Evolutionary conservation across 2,113 vertebrate genomes (phyloP), one percentile per base, ranked within the genome.

Genomic region (Catharus fuscescens): DNA sequence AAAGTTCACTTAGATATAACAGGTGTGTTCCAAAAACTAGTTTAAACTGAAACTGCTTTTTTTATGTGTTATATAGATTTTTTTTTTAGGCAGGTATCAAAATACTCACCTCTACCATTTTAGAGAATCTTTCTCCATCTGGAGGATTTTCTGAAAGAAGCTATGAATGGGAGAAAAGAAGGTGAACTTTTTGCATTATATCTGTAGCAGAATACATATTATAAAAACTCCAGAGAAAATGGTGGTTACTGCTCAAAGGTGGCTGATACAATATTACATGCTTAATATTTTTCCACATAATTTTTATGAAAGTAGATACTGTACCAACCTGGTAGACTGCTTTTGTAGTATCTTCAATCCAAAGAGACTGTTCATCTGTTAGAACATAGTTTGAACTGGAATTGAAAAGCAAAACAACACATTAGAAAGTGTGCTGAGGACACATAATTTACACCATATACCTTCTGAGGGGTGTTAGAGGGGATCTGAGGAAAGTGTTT

Each of bases 331-430:
- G 99, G 97, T 99, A 99, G 74, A 99, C 99, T 19, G 98, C 98
- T 96, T 99, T 99, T 47, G 98, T 99, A 19, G 99, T 99, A 91
- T 99, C 99, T 96, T 99, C 99, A 95, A 99, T 99, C 99, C 99
- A 99, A 12, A 98, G 95, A 34, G 98, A 98, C 90, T 99, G 99
- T 38, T 99, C 99, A 96, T 99, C 99, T 92, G 99, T 99, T 79
- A 99, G 97, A 88, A 98, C 93, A 80, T 98, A 99, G 93, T 98
- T 98, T 93, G 99, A 99, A 97, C 99, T 99, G 95, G n/a, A 84
- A 57, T 31, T 34, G 11, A 34, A 69, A 50, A 56, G 40, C 72
- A 16, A 50, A 52, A 16, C 38, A 57, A 9, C 4, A 23, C 12
- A 70, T 34, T 18, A 72, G 18, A 14, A 72, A 73, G 2, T 17